Percentiles rank a stretch among this genome's conserved stretches.
These are phyloP conservation scores for Eupleurogrammus muticus DNA, from an alignment of 2,797 vertebrate species.

Conservation along the genomic window DNA sequence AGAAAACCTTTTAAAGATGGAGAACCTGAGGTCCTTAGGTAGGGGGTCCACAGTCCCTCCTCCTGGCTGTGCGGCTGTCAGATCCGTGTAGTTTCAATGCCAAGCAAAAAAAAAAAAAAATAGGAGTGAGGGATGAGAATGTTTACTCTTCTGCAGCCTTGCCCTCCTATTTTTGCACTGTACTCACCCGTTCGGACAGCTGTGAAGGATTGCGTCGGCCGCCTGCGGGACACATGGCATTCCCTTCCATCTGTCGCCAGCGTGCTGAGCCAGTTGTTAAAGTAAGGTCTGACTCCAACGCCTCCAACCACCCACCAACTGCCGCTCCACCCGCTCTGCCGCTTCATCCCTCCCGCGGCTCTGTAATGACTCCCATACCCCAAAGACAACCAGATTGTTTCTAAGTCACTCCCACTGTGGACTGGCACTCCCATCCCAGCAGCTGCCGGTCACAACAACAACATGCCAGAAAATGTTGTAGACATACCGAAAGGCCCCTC, in stretches of 20 bases:
- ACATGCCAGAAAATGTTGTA: slow-evolving; percentile 57
- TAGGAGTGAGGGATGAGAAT: slow-evolving; percentile 64
- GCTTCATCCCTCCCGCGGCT: slow-evolving; percentile 41
- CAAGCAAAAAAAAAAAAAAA: slow-evolving; percentile 6
- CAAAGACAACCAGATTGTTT: slow-evolving; percentile 57
- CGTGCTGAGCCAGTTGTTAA: slow-evolving; percentile 48
- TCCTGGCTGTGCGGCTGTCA: slow-evolving; percentile 37
- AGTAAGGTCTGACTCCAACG: slow-evolving; percentile 55
- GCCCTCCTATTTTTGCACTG: slow-evolving; percentile 63
- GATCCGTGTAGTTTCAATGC: slow-evolving; percentile 45
- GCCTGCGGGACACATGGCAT: slow-evolving; percentile 64
- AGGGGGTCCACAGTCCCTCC: slow-evolving; percentile 41
- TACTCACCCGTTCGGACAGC: slow-evolving; percentile 67
- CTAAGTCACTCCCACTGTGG: slow-evolving; percentile 46
- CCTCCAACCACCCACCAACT: neutral
- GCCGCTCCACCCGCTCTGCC: slow-evolving; percentile 38
- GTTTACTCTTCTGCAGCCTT: slow-evolving; percentile 58
- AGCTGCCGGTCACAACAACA: slow-evolving; percentile 65
- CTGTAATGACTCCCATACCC: slow-evolving; percentile 68
- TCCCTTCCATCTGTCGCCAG: slow-evolving; percentile 73
- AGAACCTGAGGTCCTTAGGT: slow-evolving; percentile 40
- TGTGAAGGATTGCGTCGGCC: slow-evolving; percentile 72
- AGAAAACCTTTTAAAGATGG: slow-evolving; percentile 41
- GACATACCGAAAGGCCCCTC: slow-evolving; percentile 38
- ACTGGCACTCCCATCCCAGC: slow-evolving; percentile 56